Evolutionary conservation across 2,797 vertebrate genomes (phyloP).

Genomic region (Odontamblyopus rebecca): DNA sequence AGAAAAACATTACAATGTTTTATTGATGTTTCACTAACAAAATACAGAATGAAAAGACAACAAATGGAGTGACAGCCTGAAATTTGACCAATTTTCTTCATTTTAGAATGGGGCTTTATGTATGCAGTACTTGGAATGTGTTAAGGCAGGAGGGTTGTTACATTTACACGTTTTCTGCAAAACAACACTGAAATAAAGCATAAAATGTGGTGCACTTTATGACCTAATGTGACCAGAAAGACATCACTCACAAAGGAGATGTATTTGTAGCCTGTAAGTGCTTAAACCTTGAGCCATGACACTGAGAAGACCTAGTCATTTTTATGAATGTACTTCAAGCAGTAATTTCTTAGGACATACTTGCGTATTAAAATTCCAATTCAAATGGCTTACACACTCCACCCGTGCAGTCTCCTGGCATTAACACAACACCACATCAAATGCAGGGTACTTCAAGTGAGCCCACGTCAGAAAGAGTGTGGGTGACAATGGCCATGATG

Average conservation of each 20-base stretch:
- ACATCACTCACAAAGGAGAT: background rate
- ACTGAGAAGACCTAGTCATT: conserved; percentile 6
- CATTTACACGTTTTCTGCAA: conserved; percentile 10
- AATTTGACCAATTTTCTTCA: conserved; percentile 20
- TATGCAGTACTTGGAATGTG: conserved; percentile 51
- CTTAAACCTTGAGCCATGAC: conserved; percentile 6
- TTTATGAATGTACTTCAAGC: background rate
- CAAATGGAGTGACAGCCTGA: conserved; percentile 13
- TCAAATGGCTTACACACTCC: conserved; percentile 14
- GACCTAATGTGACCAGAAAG: conserved; percentile 25
- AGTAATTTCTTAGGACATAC: background rate
- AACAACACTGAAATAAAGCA: conserved; percentile 8
- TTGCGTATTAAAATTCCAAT: conserved; percentile 13
- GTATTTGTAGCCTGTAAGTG: conserved; percentile 1
- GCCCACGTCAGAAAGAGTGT: conserved; percentile 19
- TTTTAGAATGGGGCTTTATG: conserved; percentile 15
- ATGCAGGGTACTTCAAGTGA: conserved; percentile 8
- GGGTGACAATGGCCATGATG: conserved; percentile 3
- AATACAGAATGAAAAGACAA: conserved; percentile 40
- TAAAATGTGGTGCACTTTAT: background rate
- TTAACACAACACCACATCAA: conserved; percentile 25
- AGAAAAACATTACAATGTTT: conserved; percentile 47
- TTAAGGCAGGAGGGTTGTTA: conserved; percentile 52
- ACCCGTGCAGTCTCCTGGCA: background rate
- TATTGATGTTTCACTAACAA: conserved; percentile 64